Evolutionary conservation across 2,797 vertebrate genomes (phyloP).

Genomic region (Rhyacichthys aspro): DNA sequence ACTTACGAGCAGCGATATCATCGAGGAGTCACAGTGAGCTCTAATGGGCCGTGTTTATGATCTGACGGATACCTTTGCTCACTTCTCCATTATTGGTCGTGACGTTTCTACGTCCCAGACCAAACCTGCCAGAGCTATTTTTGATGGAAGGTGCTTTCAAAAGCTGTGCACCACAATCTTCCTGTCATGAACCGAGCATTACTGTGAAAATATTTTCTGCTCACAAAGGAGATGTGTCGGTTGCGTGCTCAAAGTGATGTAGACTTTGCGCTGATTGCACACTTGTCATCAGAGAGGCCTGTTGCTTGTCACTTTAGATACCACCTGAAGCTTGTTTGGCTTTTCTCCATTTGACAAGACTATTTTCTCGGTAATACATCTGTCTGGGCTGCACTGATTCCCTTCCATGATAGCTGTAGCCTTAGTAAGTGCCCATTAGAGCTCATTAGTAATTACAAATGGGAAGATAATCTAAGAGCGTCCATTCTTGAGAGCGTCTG

Average conservation of each 20-base stretch:
- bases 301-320: slow-evolving; percentile 45
- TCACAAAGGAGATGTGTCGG: slow-evolving; percentile 39
- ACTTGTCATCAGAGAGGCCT: slow-evolving; percentile 44
- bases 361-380: slow-evolving; percentile 32
- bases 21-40: slow-evolving; percentile 23
- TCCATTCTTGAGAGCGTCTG: not conserved
- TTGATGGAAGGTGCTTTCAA: slow-evolving; percentile 61
- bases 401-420: slow-evolving; percentile 7
- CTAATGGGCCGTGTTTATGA: slow-evolving; percentile 59
- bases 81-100: slow-evolving; percentile 38
- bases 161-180: slow-evolving; percentile 59
- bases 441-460: slow-evolving; percentile 17
- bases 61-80: slow-evolving; percentile 42
- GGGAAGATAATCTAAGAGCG: slow-evolving; percentile 4
- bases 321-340: slow-evolving; percentile 44
- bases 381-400: slow-evolving; percentile 11
- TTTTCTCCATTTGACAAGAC: slow-evolving; percentile 14
- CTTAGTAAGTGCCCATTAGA: slow-evolving; percentile 8
- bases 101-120: slow-evolving; percentile 47
- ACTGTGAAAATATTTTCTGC: slow-evolving; percentile 46
- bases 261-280: slow-evolving; percentile 56
- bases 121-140: slow-evolving; percentile 40
- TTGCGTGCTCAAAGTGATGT: slow-evolving; percentile 44
- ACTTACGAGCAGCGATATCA: slow-evolving; percentile 34
- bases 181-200: slow-evolving; percentile 58